Percentiles rank a stretch among this genome's conserved stretches.
Evolutionary conservation across 2,113 vertebrate genomes (phyloP).

Genomic region (Rhinoptilus africanus): DNA sequence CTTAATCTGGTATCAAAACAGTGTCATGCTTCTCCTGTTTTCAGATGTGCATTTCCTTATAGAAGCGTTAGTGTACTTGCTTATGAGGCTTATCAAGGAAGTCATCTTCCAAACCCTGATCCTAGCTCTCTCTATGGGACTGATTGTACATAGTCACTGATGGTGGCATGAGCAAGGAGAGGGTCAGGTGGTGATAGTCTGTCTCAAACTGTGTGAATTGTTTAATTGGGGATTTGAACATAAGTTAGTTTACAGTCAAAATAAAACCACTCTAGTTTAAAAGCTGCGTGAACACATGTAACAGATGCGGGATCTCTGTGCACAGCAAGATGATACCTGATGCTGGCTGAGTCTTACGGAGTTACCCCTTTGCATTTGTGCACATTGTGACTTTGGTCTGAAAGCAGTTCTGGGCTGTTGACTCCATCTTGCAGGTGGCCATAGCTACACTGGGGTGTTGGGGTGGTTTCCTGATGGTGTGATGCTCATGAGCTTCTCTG

Average conservation of each 20-base stretch:
- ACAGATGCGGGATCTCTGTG: neutral
- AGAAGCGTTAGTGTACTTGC: neutral
- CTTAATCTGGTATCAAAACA: neutral
- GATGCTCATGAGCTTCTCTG: neutral
- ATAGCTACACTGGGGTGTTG: neutral
- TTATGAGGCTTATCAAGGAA: rapidly evolving
- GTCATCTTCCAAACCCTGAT: neutral
- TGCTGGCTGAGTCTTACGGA: neutral
- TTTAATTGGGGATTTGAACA: neutral
- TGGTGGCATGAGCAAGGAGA: neutral
- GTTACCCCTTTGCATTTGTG: neutral
- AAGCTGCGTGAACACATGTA: neutral
- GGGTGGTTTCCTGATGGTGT: neutral
- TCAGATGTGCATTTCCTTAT: neutral
- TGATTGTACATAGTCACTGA: neutral
- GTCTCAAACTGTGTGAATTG: neutral
- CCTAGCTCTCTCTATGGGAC: neutral
- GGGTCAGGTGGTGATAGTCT: neutral
- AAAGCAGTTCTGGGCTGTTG: neutral
- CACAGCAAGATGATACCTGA: neutral
- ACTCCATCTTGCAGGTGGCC: rapidly evolving
- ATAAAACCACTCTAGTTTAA: neutral
- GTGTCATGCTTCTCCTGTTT: neutral
- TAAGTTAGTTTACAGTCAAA: neutral
- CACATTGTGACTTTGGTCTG: rapidly evolving